Base-by-base conservation (phyloP, 2,888 invertebrate species). In the Choristoneura rosaceana region DNA sequence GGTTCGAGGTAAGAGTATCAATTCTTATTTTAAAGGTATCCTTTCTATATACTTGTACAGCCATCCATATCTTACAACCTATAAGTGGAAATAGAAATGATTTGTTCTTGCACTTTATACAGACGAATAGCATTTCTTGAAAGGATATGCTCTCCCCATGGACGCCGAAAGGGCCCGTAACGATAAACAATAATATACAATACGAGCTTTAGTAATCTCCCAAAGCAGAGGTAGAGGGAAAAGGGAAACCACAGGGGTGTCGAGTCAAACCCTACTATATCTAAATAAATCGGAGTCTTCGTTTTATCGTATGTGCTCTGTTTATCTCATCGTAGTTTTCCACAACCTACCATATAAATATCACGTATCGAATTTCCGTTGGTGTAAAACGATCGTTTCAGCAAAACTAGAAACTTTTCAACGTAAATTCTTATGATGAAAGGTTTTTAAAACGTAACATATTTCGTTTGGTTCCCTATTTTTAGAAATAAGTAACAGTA, bases 101-200 rank as follows among this genome's bases (percentile, higher is more conserved):
- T 55, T 55, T 25, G 55, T 55, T 55, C 25, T 55, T 12, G 17
- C 12, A 17, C n/a, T 64, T 70, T 70, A 25, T 64, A 70, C n/a
- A 59, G 64, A 64, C 34, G 58, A 64, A 64, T 70, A 64, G 52
- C 69, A 55, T 15, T 34, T 45, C 52, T 15, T 55, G 69, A 63
- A 69, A 62, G 52, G n/a, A 68, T 38, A 25, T 45, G 55, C 25
- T 17, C 52, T 43, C 66, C 66, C 71, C 17, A 34, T 55, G 70
- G 70, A 65, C 43, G 17, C 17, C 34, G 17, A n/a, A 41, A 52
- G 61, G 58, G 61, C 25, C 52, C 12, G 61, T 62, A 73, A 64
- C 59, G 63, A 64, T 73, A 73, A 59, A 68, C 63, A 68, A 71
- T 41, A 68, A 71, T 68, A 68, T 47, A 68, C 47, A 63, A 50